These are phyloP conservation scores for Halocynthia roretzi DNA, from an alignment of 23 tunicate species.

Conservation along the genomic window DNA sequence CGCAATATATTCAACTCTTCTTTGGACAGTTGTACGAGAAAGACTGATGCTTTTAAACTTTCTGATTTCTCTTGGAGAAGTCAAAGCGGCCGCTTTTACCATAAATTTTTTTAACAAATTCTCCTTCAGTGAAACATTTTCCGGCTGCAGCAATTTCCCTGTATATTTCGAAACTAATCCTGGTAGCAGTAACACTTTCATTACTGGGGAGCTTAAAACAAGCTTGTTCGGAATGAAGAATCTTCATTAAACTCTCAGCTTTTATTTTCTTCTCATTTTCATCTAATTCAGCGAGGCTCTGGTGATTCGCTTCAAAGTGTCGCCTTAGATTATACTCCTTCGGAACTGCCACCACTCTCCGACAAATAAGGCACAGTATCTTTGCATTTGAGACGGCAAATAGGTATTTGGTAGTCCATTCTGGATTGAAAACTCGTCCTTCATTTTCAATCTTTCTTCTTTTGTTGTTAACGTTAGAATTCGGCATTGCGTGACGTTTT, in stretches of 20 bases:
- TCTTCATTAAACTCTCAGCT: neutral
- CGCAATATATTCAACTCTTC: conserved; percentile 38
- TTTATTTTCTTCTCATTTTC: conserved; percentile 10
- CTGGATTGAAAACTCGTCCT: conserved; percentile 10
- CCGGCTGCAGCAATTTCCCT: conserved; percentile 29
- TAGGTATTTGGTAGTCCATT: conserved; percentile 16
- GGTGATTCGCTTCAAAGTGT: conserved; percentile 20
- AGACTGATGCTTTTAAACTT: conserved; percentile 23
- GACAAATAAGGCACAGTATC: conserved; percentile 13
- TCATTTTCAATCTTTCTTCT: conserved; percentile 1
- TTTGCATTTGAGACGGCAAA: neutral
- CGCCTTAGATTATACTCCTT: conserved; percentile 22
- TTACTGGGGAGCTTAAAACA: conserved; percentile 3
- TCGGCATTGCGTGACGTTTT: no score
- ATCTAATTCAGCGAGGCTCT: conserved; percentile 16
- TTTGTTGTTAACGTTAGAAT: no score
- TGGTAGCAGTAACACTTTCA: conserved; percentile 17
- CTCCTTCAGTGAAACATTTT: conserved; percentile 26
- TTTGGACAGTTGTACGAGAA: conserved; percentile 36
- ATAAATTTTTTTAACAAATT: conserved; percentile 30
- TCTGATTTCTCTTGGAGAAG: conserved; percentile 16
- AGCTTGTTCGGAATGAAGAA: conserved; percentile 6
- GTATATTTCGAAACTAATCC: conserved; percentile 1
- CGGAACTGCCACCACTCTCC: conserved; percentile 14
- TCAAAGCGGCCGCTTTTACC: conserved; percentile 15